These are phyloP conservation scores for human DNA, from an alignment of 2,113 vertebrate species.

Conservation along the genomic window GRCh38 chr2:28914001-28914500, in stretches of 20 bases:
- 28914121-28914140: conserved; percentile 88
- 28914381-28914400: not conserved
- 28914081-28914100: conserved; percentile 95
- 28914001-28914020: not conserved
- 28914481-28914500: not conserved
- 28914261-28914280: not conserved
- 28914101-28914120: conserved; percentile 92
- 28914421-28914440: not conserved
- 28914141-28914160: conserved; percentile 90
- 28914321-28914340: not conserved
- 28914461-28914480: not conserved
- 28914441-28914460: conserved; percentile 19
- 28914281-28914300: not conserved
- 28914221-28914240: conserved; percentile 1
- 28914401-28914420: not conserved
- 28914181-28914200: conserved; percentile 93
- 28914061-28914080: conserved; percentile 94
- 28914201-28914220: conserved; percentile 93
- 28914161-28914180: conserved; percentile 97
- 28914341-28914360: not conserved
- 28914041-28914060: conserved; percentile 60
- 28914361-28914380: not conserved
- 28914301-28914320: conserved; percentile 12
- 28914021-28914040: not conserved
- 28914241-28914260: not conserved